These are phyloP conservation scores for Festucalex cinctus DNA, from an alignment of 2,113 vertebrate genomes.

Conservation along the genomic window DNA sequence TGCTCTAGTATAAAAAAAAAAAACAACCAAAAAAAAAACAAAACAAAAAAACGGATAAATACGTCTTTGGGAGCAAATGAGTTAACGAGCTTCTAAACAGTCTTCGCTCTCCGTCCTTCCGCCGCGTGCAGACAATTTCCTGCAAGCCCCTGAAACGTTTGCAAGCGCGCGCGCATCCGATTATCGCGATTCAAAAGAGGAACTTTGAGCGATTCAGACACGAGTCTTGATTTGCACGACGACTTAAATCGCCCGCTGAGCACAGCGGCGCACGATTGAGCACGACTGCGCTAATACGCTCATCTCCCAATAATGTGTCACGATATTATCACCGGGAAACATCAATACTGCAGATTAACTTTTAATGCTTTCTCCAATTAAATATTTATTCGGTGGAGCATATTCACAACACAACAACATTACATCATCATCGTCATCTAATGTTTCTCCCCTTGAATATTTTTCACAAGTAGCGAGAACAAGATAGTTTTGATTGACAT, in stretches of 20 bases:
- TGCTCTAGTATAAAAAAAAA: no score
- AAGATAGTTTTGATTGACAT: conserved; percentile 63
- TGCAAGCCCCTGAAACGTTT: conserved; percentile 49
- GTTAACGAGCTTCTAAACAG: not conserved
- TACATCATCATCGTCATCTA: conserved; percentile 4
- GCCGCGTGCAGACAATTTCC: conserved; percentile 51
- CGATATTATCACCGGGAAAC: no score
- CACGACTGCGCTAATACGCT: not conserved
- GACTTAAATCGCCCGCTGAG: conserved; percentile 35
- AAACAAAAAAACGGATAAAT: no score
- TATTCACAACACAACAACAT: conserved; percentile 10
- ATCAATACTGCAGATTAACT: not conserved
- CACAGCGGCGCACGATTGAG: conserved; percentile 25
- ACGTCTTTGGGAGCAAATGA: no score
- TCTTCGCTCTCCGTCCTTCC: conserved; percentile 31
- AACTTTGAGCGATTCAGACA: conserved; percentile 56
- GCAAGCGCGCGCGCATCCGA: conserved; percentile 54
- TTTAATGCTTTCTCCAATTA: not conserved
- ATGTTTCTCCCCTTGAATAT: conserved; percentile 49
- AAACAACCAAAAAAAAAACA: no score
- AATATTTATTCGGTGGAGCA: not conserved
- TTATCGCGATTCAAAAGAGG: conserved; percentile 53
- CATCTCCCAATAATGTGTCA: not conserved
- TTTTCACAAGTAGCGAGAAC: conserved; percentile 43
- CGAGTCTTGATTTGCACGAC: conserved; percentile 33